Conservation (phyloP, 2,888 invertebrate genomes). For the Torymus auratus region DNA sequence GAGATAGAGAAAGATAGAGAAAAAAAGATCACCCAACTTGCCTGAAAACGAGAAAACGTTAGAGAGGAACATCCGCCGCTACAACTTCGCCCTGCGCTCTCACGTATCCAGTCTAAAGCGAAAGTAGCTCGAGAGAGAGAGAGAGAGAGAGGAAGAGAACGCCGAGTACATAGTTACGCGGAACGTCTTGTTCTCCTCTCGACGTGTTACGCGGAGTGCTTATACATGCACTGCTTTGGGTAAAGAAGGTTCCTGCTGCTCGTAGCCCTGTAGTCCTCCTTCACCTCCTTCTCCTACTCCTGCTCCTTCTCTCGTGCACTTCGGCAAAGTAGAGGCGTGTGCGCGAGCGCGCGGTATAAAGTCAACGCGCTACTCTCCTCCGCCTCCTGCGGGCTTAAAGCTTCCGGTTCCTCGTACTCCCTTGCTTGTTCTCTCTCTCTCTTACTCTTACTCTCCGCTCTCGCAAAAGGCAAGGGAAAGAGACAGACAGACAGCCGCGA, state of each 20-base stretch:
- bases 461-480: background rate
- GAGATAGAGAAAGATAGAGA: too few species aligned
- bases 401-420: slow-evolving; percentile 24
- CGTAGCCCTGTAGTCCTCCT: too few species aligned
- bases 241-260: slow-evolving; percentile 36
- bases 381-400: slow-evolving; percentile 28
- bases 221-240: slow-evolving; percentile 38
- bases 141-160: background rate
- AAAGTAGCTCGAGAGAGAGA: background rate
- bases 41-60: slow-evolving; percentile 1
- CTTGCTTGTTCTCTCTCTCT: slow-evolving; percentile 1
- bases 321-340: slow-evolving; percentile 7
- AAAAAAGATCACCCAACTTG: too few species aligned
- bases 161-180: slow-evolving; percentile 6
- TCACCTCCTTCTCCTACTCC: too few species aligned
- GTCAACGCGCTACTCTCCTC: slow-evolving; percentile 20
- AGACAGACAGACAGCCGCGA: background rate
- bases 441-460: too few species aligned
- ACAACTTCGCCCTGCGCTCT: too few species aligned
- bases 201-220: slow-evolving; percentile 26
- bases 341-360: slow-evolving; percentile 12
- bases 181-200: slow-evolving; percentile 32
- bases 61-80: background rate
- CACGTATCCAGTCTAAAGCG: too few species aligned
- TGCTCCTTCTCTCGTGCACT: background rate